phyloP scores from a whole-genome alignment of 2,797 vertebrate species.

The Pempheris klunzingeri region DNA sequence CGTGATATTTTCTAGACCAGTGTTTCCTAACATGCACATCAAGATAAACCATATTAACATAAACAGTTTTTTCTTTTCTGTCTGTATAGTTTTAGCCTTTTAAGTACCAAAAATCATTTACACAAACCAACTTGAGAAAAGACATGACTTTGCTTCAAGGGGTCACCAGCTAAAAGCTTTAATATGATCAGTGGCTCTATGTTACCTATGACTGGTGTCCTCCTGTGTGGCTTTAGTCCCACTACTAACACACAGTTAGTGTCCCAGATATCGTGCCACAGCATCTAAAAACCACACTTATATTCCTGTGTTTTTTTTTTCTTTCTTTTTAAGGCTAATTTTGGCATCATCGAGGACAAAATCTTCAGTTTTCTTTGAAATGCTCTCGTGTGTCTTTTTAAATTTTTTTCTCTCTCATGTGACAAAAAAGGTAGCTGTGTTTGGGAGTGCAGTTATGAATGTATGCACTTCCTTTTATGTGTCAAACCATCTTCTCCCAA shows the following conservation, averaged over 20 bases:
- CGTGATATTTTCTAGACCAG: not conserved
- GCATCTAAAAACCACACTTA: not conserved
- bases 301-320: not conserved
- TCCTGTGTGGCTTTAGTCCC: not conserved
- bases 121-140: not conserved
- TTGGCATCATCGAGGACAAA: not conserved
- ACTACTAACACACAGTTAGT: not conserved
- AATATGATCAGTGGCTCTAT: not conserved
- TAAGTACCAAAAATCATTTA: not conserved
- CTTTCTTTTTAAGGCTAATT: not conserved
- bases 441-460: constrained; percentile 4
- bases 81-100: not conserved
- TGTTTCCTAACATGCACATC: not conserved
- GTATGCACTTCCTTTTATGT: not conserved
- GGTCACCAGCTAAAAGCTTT: not conserved
- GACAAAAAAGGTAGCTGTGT: constrained; percentile 3
- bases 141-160: not conserved
- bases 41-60: not conserved
- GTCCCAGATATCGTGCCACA: constrained; percentile 1
- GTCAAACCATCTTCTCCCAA: constrained; percentile 10
- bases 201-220: not conserved
- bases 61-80: not conserved
- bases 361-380: constrained; percentile 14
- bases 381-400: not conserved
- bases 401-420: not conserved